phyloP scores from a whole-genome alignment of 2,113 vertebrate genomes.

The Orientallactaga bullata region DNA sequence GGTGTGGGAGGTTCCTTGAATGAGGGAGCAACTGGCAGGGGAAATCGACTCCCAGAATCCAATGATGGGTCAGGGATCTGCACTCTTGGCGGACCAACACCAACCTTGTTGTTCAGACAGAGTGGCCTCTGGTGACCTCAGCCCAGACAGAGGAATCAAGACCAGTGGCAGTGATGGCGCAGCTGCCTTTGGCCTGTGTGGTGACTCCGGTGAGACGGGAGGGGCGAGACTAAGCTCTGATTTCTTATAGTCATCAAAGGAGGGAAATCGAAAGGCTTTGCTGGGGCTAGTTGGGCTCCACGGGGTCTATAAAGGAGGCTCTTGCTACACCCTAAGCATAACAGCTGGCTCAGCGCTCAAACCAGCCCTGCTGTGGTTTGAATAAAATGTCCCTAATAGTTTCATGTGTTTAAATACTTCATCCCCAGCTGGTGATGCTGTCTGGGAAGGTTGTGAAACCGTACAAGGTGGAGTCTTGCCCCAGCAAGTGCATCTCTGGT shows the following conservation, averaged over 20 bases:
- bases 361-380: not conserved
- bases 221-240: not conserved
- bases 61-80: not conserved
- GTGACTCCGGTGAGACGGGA: not conserved
- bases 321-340: not conserved
- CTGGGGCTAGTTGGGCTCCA: not conserved
- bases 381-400: too few relatives aligned
- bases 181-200: not conserved
- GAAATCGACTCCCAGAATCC: not conserved
- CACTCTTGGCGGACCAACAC: not conserved
- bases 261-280: not conserved
- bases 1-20: not conserved
- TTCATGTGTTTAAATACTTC: too few relatives aligned
- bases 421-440: too few relatives aligned
- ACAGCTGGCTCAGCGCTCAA: not conserved
- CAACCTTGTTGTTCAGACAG: not conserved
- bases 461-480: too few relatives aligned
- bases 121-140: not conserved
- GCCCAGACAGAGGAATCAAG: not conserved
- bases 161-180: too few relatives aligned
- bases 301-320: not conserved
- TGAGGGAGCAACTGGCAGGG: not conserved
- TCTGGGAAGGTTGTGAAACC: too few relatives aligned
- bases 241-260: not conserved
- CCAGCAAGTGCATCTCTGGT: too few relatives aligned